Evolutionary conservation across 1,140 invertebrate genomes (phyloP), one percentile per base, ranked within the genome.

Genomic region (Tyrophagus putrescentiae): DNA sequence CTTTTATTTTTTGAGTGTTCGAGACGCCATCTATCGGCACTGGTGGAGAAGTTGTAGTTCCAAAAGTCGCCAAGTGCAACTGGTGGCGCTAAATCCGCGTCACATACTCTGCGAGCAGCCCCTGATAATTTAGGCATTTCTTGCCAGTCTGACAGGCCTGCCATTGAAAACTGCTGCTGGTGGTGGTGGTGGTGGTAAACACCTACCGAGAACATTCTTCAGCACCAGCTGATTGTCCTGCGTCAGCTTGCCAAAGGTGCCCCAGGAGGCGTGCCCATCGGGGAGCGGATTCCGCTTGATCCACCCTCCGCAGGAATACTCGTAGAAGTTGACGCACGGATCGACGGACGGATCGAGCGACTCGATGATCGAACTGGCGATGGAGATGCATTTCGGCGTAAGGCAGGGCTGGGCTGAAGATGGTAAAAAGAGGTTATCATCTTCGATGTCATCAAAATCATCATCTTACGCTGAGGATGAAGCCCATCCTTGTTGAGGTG

Each of bases 241-340:
- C 70, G 90, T 87, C 42, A 96, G 76, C 71, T 93, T 91, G 42
- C 83, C 84, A 71, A 95, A 95, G n/a, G 88, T 92, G 21, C 87
- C 87, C 91, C 91, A 95, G 53, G 81, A 83, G n/a, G 84, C 84
- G 69, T 88, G n/a, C 82, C 85, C 70, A 85, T 70, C 76, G 0
- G 92, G 92, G 62, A 94, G 86, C 0, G 89, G 87, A 73, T 95
- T 93, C 48, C 82, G 81, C 66, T 82, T 81, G 27, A 92, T 82
- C 91, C 91, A 96, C 0, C 85, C 84, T 16, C 90, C 90, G 69
- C 93, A 97, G 0, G 92, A 80, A 72, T 86, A 97, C 44, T 85
- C 77, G 72, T 95, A 98, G 73, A 97, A 98, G 72, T 98, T 89
- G 7, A 89, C 78, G 71, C 94, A 98, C 0, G 93, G 92, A 71